phyloP scores from a whole-genome alignment of 2,888 invertebrate species.

The Globia sparganii region DNA sequence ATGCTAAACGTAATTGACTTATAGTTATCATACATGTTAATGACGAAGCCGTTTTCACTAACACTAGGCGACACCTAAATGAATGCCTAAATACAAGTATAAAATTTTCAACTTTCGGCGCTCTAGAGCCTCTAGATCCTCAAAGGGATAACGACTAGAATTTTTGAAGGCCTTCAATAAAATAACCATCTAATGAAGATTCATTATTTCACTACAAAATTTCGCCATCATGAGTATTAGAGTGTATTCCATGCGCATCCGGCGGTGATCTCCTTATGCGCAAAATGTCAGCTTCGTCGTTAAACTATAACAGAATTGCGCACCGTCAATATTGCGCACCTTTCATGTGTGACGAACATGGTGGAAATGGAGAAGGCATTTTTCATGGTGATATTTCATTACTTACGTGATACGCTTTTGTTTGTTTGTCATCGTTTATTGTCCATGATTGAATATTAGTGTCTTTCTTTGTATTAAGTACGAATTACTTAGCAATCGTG shows the following conservation, averaged over 20 bases:
- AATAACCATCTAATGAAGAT: background rate
- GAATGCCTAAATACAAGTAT: background rate
- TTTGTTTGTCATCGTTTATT: background rate
- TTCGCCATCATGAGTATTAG: conserved; percentile 22
- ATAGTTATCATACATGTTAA: background rate
- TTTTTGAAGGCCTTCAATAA: background rate
- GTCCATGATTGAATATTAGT: background rate
- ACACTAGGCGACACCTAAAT: background rate
- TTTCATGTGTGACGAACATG: conserved; percentile 57
- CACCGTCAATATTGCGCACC: conserved; percentile 61
- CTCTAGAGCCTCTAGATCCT: background rate
- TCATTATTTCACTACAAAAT: conserved; percentile 10
- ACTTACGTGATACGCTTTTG: background rate
- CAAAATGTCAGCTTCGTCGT: conserved; percentile 83
- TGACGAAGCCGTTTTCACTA: background rate
- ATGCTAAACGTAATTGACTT: background rate
- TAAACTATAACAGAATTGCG: conserved; percentile 78
- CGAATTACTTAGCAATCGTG: background rate
- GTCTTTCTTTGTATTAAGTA: background rate
- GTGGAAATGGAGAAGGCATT: conserved; percentile 47
- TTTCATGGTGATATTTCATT: background rate
- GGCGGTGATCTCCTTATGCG: conserved; percentile 81
- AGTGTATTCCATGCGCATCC: conserved; percentile 67
- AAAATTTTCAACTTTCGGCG: background rate
- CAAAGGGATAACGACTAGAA: background rate